Percentiles rank a stretch among this genome's conserved stretches.
phyloP scores from a whole-genome alignment of 2,888 invertebrate species.

The Stenotaenia linearis region DNA sequence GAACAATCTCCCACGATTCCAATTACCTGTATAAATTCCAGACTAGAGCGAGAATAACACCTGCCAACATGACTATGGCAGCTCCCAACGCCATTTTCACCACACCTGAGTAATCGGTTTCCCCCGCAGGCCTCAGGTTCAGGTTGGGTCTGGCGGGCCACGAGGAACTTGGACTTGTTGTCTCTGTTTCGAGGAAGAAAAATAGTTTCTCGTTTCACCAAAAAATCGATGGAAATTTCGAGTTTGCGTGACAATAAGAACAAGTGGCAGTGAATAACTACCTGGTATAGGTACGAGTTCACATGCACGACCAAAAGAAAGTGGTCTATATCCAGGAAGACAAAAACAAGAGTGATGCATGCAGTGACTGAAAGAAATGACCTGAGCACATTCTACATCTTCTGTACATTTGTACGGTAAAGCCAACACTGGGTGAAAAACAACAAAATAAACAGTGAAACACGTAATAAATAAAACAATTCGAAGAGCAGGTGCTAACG shows the following conservation, averaged over 20 bases:
- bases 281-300: background rate
- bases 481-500: too few relatives aligned
- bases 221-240: background rate
- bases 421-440: background rate
- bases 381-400: background rate
- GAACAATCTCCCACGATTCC: too few relatives aligned
- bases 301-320: background rate
- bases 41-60: constrained; percentile 30
- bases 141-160: background rate
- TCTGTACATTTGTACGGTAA: background rate
- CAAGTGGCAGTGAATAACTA: background rate
- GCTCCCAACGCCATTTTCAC: constrained; percentile 32
- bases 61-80: constrained; percentile 31
- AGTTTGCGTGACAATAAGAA: background rate
- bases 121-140: background rate
- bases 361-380: constrained; percentile 20
- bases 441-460: background rate
- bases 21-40: constrained; percentile 32
- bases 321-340: constrained; percentile 5
- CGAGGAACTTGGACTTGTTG: background rate
- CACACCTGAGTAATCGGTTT: constrained; percentile 30
- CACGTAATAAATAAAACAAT: background rate
- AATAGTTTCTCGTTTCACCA: background rate
- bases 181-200: background rate
- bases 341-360: background rate